Base-by-base conservation (phyloP, 2,113 vertebrate species). In the Sialia sialis region DNA sequence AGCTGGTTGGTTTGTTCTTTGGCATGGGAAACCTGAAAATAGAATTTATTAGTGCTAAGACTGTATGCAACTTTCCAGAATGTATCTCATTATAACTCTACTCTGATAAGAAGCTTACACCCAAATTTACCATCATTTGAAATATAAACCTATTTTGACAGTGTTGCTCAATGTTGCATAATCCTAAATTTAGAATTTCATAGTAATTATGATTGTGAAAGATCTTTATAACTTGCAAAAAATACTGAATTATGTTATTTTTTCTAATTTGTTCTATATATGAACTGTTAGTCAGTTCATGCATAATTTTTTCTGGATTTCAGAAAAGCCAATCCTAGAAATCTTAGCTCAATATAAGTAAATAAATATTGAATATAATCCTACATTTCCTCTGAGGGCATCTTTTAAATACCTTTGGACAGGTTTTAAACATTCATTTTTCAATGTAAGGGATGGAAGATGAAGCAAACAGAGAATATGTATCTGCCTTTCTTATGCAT, bases 1-100 rank as follows among this genome's bases (percentile, higher is more conserved):
- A 83, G 32, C 63, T 95, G 14, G 79, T 92, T 92, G 32, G 22
- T 80, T 85, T 86, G 51, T 92, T 88, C 55, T 89, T 89, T 92
- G 75, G 38, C 63, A 73, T 29, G 46, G 34, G 41, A 90, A 84
- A 30, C 55, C 52, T 66, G 72, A 77, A 88, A 92, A 69, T 9
- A 39, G 6, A 74, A 62, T 89, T 87, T 93, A 92, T 83, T 84
- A 76, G 17, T 54, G 13, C 15, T 69, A 60, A 26, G 17, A 92
- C 18, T 41, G 13, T 23, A 56, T 58, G 10, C 4, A 58, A 49
- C 59, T 90, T 82, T 94, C 29, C 34, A 75, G 74, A 92, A 55
- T 46, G 39, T 19, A 48, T 41, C 44, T 77, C 59, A 81, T 85
- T 83, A 82, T 60, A 84, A 80, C 13, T 73, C 15, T n/a, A 60